Evolutionary conservation across 2,888 invertebrate genomes (phyloP), one percentile per base, ranked within the genome.

Genomic region (Didymodactylos carnosus): DNA sequence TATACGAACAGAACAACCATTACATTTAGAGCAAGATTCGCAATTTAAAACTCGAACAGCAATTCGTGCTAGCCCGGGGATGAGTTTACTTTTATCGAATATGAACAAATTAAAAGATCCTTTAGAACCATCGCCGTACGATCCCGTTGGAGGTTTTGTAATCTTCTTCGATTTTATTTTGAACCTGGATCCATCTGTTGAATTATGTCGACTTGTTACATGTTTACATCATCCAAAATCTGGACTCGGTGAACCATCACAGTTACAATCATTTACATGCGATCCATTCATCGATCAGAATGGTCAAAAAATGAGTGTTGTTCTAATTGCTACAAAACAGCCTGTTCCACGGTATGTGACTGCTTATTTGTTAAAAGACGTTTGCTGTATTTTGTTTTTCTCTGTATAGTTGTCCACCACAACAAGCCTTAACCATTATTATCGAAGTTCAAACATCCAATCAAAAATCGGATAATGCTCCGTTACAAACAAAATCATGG

Each of bases 161-260:
- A 79, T 82, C 51, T 82, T 81, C 77, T 82, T 81, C 76, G 82
- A 82, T 78, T 82, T 80, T 76, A 78, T 81, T 8, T 76, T 79
- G 51, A 80, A 80, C 70, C 76, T 82, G 71, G 80, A 80, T 39
- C 78, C 79, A n/a, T 76, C 78, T 14, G 77, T 79, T 53, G 78
- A 78, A 46, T 78, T 79, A 3, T 77, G 78, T 51, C 78, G 81
- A 27, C 77, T 82, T 62, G 79, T 81, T 39, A 80, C 80, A 3
- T 79, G 80, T 8, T 78, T 82, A 16, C 80, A 82, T 77, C 80
- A 80, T 76, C 78, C 77, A 14, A 76, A 78, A 2, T 77, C 79
- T 23, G 80, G 79, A 72, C 78, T 81, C 75, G 81, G 82, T 7
- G 80, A 81, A 71, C 81, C 82, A 3, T 78, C 80, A 29, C 77